phyloP scores from a whole-genome alignment of 2,888 invertebrate species.

The Anticlea derivata region DNA sequence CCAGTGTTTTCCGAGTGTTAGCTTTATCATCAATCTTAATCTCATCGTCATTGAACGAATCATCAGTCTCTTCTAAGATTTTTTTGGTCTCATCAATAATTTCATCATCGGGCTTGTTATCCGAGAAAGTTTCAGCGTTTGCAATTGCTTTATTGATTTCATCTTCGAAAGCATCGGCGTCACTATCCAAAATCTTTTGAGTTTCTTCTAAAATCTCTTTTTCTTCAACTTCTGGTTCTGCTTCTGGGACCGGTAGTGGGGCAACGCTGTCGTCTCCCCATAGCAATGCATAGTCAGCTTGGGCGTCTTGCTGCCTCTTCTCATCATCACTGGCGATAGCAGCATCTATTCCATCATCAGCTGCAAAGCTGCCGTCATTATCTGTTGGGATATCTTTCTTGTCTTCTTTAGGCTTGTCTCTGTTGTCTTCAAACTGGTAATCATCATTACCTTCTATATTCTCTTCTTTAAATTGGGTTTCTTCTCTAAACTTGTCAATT shows the following conservation, averaged over 20 bases:
- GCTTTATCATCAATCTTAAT: background rate
- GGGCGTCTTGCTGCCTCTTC: slow-evolving; percentile 18
- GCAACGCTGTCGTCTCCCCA: slow-evolving; percentile 36
- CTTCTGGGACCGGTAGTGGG: slow-evolving; percentile 31
- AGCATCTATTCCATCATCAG: slow-evolving; percentile 22
- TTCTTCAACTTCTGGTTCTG: slow-evolving; percentile 10
- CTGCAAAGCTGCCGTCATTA: slow-evolving; percentile 10
- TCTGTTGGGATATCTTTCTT: slow-evolving; percentile 17
- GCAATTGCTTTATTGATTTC: slow-evolving; percentile 2
- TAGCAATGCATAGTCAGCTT: slow-evolving; percentile 33
- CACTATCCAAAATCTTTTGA: slow-evolving; percentile 25
- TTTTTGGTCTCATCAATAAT: slow-evolving; percentile 17
- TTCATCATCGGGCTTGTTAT: slow-evolving; percentile 3
- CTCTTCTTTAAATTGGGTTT: slow-evolving; percentile 23
- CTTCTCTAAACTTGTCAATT: slow-evolving; percentile 29
- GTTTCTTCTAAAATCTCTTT: slow-evolving; percentile 33
- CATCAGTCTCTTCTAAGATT: slow-evolving; percentile 16
- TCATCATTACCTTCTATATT: slow-evolving; percentile 41
- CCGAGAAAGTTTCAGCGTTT: slow-evolving; percentile 2
- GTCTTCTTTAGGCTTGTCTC: slow-evolving; percentile 38
- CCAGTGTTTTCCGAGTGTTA: background rate
- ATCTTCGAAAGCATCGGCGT: slow-evolving; percentile 32
- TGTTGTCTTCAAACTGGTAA: slow-evolving; percentile 66
- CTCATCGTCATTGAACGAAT: slow-evolving; percentile 16
- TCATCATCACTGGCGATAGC: slow-evolving; percentile 18